Percentiles rank a stretch among this genome's conserved stretches.
phyloP scores from a whole-genome alignment of 2,113 vertebrate genomes.

The Ivindomyrus marchei region DNA sequence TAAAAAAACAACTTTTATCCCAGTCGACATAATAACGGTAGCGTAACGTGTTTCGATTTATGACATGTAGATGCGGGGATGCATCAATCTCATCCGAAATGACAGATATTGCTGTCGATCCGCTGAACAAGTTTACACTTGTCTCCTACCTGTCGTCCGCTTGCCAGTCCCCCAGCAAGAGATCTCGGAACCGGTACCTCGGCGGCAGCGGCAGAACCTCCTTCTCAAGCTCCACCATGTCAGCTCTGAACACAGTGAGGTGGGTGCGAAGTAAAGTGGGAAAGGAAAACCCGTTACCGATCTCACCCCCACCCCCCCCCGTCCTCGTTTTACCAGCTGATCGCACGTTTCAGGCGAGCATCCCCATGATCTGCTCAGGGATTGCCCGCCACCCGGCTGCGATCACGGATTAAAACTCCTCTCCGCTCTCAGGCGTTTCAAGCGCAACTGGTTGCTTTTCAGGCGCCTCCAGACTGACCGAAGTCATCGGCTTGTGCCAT shows the following conservation, averaged over 20 bases:
- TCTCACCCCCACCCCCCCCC: background rate
- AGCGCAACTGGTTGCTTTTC: constrained; percentile 57
- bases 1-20: background rate
- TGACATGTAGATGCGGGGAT: background rate
- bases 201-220: constrained; percentile 73
- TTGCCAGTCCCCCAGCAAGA: constrained; percentile 79
- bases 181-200: constrained; percentile 75
- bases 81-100: background rate
- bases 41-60: background rate
- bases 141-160: constrained; percentile 65
- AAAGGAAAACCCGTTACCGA: constrained; percentile 27
- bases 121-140: background rate
- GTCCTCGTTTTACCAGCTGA: background rate
- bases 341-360: background rate
- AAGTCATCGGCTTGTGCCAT: background rate
- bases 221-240: constrained; percentile 72
- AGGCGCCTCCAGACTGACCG: constrained; percentile 30
- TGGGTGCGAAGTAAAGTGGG: constrained; percentile 1
- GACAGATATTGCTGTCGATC: background rate
- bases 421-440: background rate
- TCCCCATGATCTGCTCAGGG: background rate
- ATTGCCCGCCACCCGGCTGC: background rate
- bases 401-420: background rate
- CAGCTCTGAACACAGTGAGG: constrained; percentile 21
- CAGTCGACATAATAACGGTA: background rate